Conservation (phyloP, 2,888 invertebrate species). For the Aethes cnicana region DNA sequence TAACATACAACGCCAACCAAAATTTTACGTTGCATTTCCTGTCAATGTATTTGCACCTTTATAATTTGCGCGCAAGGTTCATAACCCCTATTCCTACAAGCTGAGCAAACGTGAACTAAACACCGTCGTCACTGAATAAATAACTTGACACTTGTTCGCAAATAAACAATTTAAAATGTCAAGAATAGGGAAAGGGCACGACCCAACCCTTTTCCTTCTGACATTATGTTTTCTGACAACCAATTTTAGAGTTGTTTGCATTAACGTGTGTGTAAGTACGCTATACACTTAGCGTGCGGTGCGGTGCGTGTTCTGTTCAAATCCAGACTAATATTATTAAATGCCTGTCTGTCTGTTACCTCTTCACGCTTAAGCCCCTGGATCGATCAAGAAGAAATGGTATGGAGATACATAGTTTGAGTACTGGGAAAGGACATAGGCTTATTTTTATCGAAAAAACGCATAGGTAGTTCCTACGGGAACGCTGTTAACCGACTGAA, state of each 20-base stretch:
- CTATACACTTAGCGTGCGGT: too few species aligned
- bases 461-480: too few species aligned
- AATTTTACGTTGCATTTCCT: not conserved
- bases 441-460: too few species aligned
- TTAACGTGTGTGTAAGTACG: too few species aligned
- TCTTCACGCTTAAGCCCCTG: too few species aligned
- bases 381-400: too few species aligned
- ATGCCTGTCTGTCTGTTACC: not conserved
- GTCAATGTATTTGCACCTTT: conserved; percentile 5
- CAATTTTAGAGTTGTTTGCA: conserved; percentile 68
- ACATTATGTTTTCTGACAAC: conserved; percentile 77
- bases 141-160: conserved; percentile 79
- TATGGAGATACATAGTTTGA: too few species aligned
- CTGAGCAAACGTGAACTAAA: conserved; percentile 18
- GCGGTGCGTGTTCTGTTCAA: too few species aligned
- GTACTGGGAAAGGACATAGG: too few species aligned
- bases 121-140: conserved; percentile 66
- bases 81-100: not conserved
- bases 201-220: conserved; percentile 67
- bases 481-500: too few species aligned
- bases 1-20: not conserved
- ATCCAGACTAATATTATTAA: too few species aligned
- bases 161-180: conserved; percentile 83
- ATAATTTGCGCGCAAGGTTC: not conserved
- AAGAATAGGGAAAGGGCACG: conserved; percentile 75